Base-by-base conservation (phyloP, 2,113 vertebrate genomes). In the Thunnus maccoyii region DNA sequence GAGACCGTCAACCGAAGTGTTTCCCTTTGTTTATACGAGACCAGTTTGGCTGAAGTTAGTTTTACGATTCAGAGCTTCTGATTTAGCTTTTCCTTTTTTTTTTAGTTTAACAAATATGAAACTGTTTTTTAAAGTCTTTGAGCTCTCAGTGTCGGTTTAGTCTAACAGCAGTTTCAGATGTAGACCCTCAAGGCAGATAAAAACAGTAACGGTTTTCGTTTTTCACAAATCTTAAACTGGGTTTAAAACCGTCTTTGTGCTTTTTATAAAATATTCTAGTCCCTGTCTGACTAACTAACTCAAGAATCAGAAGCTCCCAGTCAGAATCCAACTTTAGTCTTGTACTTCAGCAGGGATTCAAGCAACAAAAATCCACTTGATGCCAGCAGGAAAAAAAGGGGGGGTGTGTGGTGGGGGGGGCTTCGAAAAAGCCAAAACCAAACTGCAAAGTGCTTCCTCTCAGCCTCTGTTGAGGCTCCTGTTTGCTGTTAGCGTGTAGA, bases 371-470 rank as follows among this genome's bases (percentile, higher is more conserved):
- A 6, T 63, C 22, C 48, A n/a, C 52, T 5, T 14, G 32, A 83
- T 44, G 61, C 65, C 87, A 88, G 61, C 85, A 84, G 50, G 25
- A 58, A 47, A 41, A 25, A 6, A 52, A 20, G 20, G 18, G 47
- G 7, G 36, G 36, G 36, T 7, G 36, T 22, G 36, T 1, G 36
- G 36, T 6, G 2, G 36, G 36, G 36, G 36, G 60, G 32, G 69
- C 18, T 72, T 81, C 48, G 3, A 65, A 62, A 80, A 70, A 72
- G 55, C 78, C 32, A 30, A 70, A 85, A 56, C 72, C 57, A 74
- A 78, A 69, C 55, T 22, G 52, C 62, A 12, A 83, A 81, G 86
- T 82, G 85, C 83, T 88, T 91, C 81, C 78, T 61, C 46, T 61
- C 46, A 14, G 78, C 75, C 72, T 81, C 52, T 20, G 77, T 18